Base-by-base conservation (phyloP, 2,113 vertebrate genomes). In the Tamias sibiricus region DNA sequence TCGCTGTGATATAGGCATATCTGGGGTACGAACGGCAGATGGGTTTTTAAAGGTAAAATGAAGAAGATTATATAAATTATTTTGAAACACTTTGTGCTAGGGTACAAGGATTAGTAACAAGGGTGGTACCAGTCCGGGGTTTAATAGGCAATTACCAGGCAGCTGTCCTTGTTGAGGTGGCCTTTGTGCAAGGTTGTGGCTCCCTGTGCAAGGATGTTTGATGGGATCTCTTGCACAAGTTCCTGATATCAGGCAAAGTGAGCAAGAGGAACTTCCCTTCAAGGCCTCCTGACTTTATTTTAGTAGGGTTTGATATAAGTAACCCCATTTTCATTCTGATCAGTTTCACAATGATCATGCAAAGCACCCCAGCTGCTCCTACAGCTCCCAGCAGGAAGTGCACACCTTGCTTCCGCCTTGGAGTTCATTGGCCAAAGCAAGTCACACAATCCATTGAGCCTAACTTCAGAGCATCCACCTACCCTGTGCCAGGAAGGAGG, bases 371-470 rank as follows among this genome's bases (percentile, higher is more conserved):
- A 0, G 19, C 4, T 30, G 30, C 35, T 92, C n/a, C 52, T 6
- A 37, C 17, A 71, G 59, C 14, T 44, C 47, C 49, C 4, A 35
- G 13, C 8, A 11, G 83, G 22, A 40, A 76, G 49, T 59, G 4
- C 69, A 35, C 32, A 7, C 4, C 10, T 85, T 7, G 4, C 11
- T 35, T 57, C 35, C 12, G 2, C 28, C 1, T 4, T 14, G 22
- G 44, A 19, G 76, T 28, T 76, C 42, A 32, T 6, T 37, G 49
- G 35, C 42, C 32, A 13, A 4, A 59, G 47, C 26, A 8, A n/a
- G 37, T 16, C 86, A 72, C 16, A 12, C 2, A 12, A 8, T 24
- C 8, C 6, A 8, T 13, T 1, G 7, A 1, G 4, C 5, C 79
- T n/a, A 11, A 28, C 77, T n/a, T 59, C 80, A 77, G 84, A 52